Evolutionary conservation across 2,113 vertebrate species (phyloP).

Genomic region (Burhinus bistriatus): DNA sequence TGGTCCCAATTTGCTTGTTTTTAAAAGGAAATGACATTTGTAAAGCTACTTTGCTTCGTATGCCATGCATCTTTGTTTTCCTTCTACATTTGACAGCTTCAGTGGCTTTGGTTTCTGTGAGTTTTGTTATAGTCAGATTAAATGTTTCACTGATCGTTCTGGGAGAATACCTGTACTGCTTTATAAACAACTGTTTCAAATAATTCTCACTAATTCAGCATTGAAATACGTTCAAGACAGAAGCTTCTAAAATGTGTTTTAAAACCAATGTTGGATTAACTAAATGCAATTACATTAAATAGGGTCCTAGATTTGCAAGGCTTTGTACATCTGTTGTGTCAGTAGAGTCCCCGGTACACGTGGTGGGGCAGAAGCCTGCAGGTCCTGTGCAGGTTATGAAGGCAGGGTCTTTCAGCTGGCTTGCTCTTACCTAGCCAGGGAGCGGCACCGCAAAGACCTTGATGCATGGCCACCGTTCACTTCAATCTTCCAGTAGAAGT

Average conservation of each 20-base stretch:
- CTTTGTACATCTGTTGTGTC: neutral
- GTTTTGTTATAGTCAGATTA: conserved; percentile 58
- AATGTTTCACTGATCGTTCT: conserved; percentile 54
- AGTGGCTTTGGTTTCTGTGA: conserved; percentile 54
- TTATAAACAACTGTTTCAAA: conserved; percentile 20
- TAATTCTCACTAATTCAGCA: conserved; percentile 59
- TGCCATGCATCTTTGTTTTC: conserved; percentile 49
- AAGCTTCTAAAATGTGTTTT: conserved; percentile 27
- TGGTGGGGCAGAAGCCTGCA: neutral
- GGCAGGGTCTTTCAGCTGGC: neutral
- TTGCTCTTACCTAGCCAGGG: neutral
- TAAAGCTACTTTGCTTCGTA: conserved; percentile 56
- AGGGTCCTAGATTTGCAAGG: neutral
- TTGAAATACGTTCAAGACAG: conserved; percentile 52
- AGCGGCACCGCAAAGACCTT: neutral
- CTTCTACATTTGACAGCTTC: conserved; percentile 45
- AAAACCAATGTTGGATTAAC: neutral
- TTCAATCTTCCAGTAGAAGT: neutral
- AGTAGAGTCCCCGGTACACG: fast-evolving
- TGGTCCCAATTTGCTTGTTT: conserved; percentile 59
- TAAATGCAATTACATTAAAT: neutral
- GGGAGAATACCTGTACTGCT: conserved; percentile 58
- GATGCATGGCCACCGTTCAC: fast-evolving
- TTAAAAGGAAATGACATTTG: conserved; percentile 64
- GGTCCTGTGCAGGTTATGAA: neutral